phyloP scores from a whole-genome alignment of 2,113 vertebrate species.

The Tympanuchus pallidicinctus region DNA sequence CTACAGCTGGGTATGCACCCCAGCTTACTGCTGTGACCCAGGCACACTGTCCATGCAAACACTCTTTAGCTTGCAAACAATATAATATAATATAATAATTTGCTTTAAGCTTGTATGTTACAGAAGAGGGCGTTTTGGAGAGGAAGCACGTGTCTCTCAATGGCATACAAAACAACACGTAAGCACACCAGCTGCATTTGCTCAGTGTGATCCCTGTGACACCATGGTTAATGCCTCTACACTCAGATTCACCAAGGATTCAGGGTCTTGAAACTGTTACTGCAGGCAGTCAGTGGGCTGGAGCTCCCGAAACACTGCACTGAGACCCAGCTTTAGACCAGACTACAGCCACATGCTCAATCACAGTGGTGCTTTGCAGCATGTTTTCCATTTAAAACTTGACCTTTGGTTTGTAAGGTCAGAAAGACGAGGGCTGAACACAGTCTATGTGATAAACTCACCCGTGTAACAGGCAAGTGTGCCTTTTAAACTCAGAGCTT shows the following conservation, averaged over 20 bases:
- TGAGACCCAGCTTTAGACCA: background rate
- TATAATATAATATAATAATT: background rate
- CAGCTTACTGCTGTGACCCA: background rate
- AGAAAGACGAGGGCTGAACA: background rate
- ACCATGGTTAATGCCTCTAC: background rate
- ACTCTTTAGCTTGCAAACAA: background rate
- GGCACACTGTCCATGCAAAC: background rate
- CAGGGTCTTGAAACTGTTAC: slow-evolving; percentile 6
- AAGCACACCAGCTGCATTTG: background rate
- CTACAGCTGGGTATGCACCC: background rate
- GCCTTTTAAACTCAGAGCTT: background rate
- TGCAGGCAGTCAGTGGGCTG: background rate
- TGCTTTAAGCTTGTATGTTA: background rate
- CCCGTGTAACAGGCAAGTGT: background rate
- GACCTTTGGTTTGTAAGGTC: background rate
- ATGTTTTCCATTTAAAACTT: slow-evolving; percentile 24
- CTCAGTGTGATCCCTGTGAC: background rate
- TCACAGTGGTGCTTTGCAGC: background rate
- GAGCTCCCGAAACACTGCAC: background rate
- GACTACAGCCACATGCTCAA: slow-evolving; percentile 35
- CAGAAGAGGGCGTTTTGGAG: background rate
- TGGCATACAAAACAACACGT: accelerated
- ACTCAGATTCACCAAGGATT: background rate
- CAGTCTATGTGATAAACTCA: background rate
- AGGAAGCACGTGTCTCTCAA: background rate